These are phyloP conservation scores for Tachypleus tridentatus DNA, from an alignment of 1,140 invertebrate genomes.

Conservation along the genomic window DNA sequence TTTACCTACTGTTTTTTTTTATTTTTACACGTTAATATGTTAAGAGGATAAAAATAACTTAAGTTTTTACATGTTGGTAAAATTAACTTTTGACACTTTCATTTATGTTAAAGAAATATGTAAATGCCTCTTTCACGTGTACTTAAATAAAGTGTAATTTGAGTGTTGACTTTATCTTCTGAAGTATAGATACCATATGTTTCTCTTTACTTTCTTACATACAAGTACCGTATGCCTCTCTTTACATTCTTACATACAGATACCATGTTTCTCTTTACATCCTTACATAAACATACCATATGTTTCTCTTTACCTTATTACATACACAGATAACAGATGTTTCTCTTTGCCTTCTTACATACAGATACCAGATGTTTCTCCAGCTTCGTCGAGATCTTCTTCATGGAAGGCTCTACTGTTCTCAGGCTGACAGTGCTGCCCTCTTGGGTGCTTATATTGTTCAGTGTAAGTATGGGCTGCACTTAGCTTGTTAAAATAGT, in stretches of 20 bases:
- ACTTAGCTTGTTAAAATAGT: neutral
- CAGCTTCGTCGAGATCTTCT: slow-evolving; percentile 87
- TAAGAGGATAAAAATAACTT: no score
- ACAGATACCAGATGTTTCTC: slow-evolving; percentile 76
- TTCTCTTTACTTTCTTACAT: slow-evolving; percentile 8
- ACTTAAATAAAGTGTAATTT: no score
- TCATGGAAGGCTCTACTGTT: slow-evolving; percentile 87
- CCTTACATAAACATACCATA: slow-evolving; percentile 10
- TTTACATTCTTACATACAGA: neutral
- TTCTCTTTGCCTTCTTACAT: slow-evolving; percentile 17
- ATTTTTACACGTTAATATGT: no score
- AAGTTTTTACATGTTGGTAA: no score
- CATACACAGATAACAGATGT: neutral
- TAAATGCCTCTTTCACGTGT: no score
- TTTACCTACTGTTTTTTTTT: no score
- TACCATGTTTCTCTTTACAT: neutral
- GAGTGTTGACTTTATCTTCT: slow-evolving; percentile 54
- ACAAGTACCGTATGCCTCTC: slow-evolving; percentile 1
- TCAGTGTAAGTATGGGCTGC: slow-evolving; percentile 40
- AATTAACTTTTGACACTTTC: no score
- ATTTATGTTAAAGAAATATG: no score
- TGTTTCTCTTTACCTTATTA: slow-evolving; percentile 1
- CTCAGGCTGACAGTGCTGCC: slow-evolving; percentile 61
- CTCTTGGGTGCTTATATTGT: slow-evolving; percentile 82
- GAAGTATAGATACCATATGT: no score